Percentiles rank a stretch among this genome's conserved stretches.
Evolutionary conservation across 2,113 vertebrate genomes (phyloP).

Genomic region (Cryptomyrus ogoouensis): DNA sequence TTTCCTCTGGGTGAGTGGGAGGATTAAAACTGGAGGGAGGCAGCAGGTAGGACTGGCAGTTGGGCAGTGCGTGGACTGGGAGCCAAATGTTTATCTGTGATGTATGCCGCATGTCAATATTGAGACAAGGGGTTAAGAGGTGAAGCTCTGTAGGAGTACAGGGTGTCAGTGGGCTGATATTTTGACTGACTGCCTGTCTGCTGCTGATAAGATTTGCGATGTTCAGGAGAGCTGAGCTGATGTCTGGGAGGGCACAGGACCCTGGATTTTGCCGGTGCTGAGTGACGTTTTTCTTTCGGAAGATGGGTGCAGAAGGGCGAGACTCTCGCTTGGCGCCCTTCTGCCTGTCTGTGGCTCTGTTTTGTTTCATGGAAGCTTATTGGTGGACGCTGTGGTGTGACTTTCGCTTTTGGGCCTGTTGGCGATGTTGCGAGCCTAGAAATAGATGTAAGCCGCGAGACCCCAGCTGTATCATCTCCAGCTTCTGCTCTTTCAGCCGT

Average conservation of each 20-base stretch:
- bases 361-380: neutral
- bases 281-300: neutral
- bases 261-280: neutral
- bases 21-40: neutral
- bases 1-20: constrained; percentile 64
- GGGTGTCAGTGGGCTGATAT: neutral
- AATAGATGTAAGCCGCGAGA: neutral
- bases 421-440: neutral
- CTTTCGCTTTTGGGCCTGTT: neutral
- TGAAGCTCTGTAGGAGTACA: neutral
- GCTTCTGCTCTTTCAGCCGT: neutral
- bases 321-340: neutral
- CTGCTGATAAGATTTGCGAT: neutral
- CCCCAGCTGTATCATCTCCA: neutral
- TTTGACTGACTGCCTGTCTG: neutral
- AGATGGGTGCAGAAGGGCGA: neutral
- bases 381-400: neutral
- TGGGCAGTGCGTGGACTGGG: neutral
- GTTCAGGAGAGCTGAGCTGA: neutral
- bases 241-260: neutral
- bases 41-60: neutral
- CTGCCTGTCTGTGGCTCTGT: neutral
- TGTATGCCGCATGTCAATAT: constrained; percentile 7
- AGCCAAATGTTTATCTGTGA: neutral
- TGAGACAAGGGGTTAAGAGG: neutral